Evolutionary conservation across 2,113 vertebrate species (phyloP).

Genomic region (Orthonyx spaldingii): DNA sequence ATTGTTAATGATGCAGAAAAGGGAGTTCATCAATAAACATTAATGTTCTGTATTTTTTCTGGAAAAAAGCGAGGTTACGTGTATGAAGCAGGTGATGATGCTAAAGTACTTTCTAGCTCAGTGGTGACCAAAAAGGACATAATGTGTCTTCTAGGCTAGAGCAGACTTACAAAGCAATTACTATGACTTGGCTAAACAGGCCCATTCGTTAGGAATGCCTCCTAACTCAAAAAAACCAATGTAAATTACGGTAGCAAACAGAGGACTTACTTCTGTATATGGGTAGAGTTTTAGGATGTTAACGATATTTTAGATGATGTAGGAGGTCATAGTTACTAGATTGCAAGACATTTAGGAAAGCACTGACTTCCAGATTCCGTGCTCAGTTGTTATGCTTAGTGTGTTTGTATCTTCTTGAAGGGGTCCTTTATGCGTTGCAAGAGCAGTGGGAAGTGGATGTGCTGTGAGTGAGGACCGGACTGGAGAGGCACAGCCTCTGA

Average conservation of each 20-base stretch:
- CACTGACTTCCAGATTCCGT: not conserved
- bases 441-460: not conserved
- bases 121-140: not conserved
- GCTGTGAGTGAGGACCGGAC: not conserved
- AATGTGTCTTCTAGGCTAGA: not conserved
- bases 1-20: slow-evolving; percentile 44
- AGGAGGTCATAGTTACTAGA: not conserved
- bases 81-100: not conserved
- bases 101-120: not conserved
- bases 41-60: slow-evolving; percentile 1
- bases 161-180: not conserved
- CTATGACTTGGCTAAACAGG: not conserved
- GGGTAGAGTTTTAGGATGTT: not conserved
- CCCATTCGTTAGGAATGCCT: not conserved
- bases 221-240: not conserved
- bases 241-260: not conserved
- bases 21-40: slow-evolving; percentile 16
- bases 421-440: not conserved
- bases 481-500: not conserved
- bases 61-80: not conserved
- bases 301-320: not conserved
- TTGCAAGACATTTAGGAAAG: not conserved
- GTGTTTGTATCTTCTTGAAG: not conserved
- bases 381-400: not conserved
- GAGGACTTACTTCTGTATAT: not conserved